These are phyloP conservation scores for Hemistola chrysoprasaria DNA, from an alignment of 2,888 invertebrate species.

Conservation along the genomic window DNA sequence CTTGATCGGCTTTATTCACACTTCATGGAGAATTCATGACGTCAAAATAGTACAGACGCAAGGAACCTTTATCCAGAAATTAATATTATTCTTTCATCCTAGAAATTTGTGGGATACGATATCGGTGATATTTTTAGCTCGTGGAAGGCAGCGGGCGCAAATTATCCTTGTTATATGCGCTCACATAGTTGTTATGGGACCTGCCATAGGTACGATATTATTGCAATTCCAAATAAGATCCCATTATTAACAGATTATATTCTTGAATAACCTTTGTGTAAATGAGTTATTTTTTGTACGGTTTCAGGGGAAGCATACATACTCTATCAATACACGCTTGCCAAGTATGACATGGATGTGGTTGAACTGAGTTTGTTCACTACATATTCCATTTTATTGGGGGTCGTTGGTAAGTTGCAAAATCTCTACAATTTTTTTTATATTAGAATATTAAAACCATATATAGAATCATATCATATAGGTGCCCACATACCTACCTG, in stretches of 20 bases:
- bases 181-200: constrained; percentile 69
- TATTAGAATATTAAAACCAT: no score
- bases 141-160: constrained; percentile 45
- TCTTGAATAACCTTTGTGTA: constrained; percentile 1
- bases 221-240: constrained; percentile 3
- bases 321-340: constrained; percentile 70
- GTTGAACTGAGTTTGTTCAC: constrained; percentile 76
- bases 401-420: constrained; percentile 72
- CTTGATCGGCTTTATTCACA: constrained; percentile 58
- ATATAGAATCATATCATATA: no score
- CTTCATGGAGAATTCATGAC: constrained; percentile 60
- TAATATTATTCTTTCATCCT: constrained; percentile 58
- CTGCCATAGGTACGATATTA: constrained; percentile 60
- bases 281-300: constrained; percentile 29
- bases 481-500: no score
- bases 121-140: constrained; percentile 56
- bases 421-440: no score
- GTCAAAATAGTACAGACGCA: constrained; percentile 47
- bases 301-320: constrained; percentile 76
- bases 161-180: constrained; percentile 63
- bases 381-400: constrained; percentile 72
- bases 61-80: constrained; percentile 46
- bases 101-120: constrained; percentile 65
- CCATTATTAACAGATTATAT: neutral
- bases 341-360: constrained; percentile 76